Conservation (phyloP, 2,888 invertebrate genomes). For the Drosophila kuntzei region DNA sequence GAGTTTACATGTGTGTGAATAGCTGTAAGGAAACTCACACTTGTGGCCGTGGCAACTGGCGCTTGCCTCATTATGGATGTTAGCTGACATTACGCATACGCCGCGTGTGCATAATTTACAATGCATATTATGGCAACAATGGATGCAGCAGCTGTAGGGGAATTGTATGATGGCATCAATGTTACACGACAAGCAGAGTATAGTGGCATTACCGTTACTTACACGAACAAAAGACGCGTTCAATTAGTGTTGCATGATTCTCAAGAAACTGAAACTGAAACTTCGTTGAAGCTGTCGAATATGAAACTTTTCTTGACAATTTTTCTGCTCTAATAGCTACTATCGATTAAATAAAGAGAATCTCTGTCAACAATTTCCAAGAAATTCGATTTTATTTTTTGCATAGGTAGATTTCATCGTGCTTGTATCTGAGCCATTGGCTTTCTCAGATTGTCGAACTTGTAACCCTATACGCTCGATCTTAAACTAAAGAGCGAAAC, state of each 20-base stretch:
- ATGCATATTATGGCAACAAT: conserved; percentile 50
- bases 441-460: conserved; percentile 5
- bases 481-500: conserved; percentile 17
- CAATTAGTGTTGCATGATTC: conserved; percentile 20
- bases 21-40: conserved; percentile 14
- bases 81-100: conserved; percentile 53
- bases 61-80: conserved; percentile 45
- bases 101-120: conserved; percentile 59
- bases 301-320: conserved; percentile 12
- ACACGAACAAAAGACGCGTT: conserved; percentile 12
- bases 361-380: conserved; percentile 9
- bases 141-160: background rate
- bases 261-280: background rate
- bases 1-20: conserved; percentile 4
- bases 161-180: conserved; percentile 9
- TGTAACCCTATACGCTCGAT: conserved; percentile 14
- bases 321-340: conserved; percentile 14
- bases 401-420: conserved; percentile 9
- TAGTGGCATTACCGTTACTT: conserved; percentile 10
- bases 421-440: conserved; percentile 12
- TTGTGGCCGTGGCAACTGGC: conserved; percentile 36
- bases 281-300: conserved; percentile 3
- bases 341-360: conserved; percentile 18
- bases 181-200: conserved; percentile 4
- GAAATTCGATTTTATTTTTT: background rate